Evolutionary conservation across 2,113 vertebrate genomes (phyloP), one percentile per base, ranked within the genome.

Genomic region (Amphiprion percula): DNA sequence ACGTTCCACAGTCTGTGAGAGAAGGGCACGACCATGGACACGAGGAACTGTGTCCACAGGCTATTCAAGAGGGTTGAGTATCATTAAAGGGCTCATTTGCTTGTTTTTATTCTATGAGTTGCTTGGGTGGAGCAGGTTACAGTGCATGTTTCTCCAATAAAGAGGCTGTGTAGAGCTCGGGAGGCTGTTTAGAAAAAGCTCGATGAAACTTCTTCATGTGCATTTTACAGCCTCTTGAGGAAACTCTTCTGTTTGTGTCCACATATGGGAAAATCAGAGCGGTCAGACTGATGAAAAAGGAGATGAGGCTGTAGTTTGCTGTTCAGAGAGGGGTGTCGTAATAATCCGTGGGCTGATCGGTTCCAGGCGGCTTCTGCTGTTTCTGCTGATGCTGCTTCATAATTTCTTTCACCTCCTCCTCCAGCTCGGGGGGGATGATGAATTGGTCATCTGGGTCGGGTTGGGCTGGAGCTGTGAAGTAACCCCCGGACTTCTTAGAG

Each of bases 301-400:
- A 56, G 56, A 50, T 59, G 74, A 83, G 47, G 55, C 77, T 81
- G 84, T 52, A 53, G 78, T 9, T 54, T 52, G 70, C 59, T 23
- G 58, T 90, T 98, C 96, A 99, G 90, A 99, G 97, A 9, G 97
- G 97, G 1, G 97, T 99, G 54, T 98, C 97, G 0, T 97, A 98
- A 91, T 93, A 96, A 89, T 98, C 97, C 5, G 94, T 91, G 70
- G 96, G 94, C 70, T 95, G 96, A 56, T 97, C 96, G 47, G 80
- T 80, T 0, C 94, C 95, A 28, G 94, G 89, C 10, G 94, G 96
- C 87, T 94, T 94, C 82, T 95, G 97, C 65, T 96, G 96, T 52
- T 97, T 97, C 26, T 97, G 96, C 90, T 98, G 97, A 89, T 99
- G 98, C 78, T 99, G 97, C 75, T 97, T 99, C 97, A 99, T 99